phyloP scores from a whole-genome alignment of 30 jellyfish, hydroid and myxozoan genomes.

The Aurelia aurita complex sp. Pacific region DNA sequence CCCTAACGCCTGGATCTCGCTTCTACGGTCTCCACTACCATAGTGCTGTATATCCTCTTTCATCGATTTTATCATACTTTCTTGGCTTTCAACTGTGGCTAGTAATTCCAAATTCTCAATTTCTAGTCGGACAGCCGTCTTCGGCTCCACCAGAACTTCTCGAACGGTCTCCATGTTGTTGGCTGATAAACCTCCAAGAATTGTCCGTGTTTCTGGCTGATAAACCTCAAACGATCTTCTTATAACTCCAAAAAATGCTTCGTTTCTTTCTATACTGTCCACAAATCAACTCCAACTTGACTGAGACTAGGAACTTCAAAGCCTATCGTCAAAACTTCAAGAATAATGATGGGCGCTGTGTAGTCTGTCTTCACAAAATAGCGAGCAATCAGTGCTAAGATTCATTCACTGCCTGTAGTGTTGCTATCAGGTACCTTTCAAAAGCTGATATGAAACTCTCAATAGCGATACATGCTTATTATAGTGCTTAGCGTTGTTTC shows the following conservation, averaged over 20 bases:
- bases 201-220: slow-evolving; percentile 19
- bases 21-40: slow-evolving; percentile 63
- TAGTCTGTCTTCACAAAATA: background rate
- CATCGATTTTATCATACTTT: slow-evolving; percentile 78
- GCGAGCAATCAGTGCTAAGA: slow-evolving; percentile 42
- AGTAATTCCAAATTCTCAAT: slow-evolving; percentile 89
- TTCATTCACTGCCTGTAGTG: background rate
- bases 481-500: slow-evolving; percentile 45
- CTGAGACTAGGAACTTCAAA: background rate
- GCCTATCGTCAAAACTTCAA: background rate
- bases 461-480: slow-evolving; percentile 9
- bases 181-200: background rate
- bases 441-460: slow-evolving; percentile 42
- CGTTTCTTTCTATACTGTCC: too few species aligned
- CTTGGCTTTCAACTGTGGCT: slow-evolving; percentile 97
- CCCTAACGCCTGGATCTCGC: slow-evolving; percentile 77
- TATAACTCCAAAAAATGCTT: too few species aligned
- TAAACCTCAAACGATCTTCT: background rate
- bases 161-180: slow-evolving; percentile 28
- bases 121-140: slow-evolving; percentile 81
- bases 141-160: slow-evolving; percentile 18
- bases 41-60: slow-evolving; percentile 74
- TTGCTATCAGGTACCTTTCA: slow-evolving; percentile 21
- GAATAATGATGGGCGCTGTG: background rate
- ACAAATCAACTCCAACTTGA: too few species aligned